Evolutionary conservation across 2,797 vertebrate species (phyloP).

Genomic region (Scleropages formosus): DNA sequence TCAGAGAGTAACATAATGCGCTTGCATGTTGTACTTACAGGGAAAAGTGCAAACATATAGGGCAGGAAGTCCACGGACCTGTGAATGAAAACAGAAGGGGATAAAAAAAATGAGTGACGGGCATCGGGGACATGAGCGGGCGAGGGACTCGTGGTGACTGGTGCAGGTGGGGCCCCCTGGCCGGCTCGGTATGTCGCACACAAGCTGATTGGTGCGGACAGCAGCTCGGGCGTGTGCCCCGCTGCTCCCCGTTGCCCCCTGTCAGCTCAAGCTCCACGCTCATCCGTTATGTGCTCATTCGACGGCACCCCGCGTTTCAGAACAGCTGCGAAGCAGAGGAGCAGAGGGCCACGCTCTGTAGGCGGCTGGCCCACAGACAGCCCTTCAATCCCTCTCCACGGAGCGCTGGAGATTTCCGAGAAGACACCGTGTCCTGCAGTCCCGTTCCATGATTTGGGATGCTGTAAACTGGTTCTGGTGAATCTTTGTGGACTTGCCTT

Average conservation of each 20-base stretch:
- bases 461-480: too few relatives aligned
- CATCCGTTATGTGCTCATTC: constrained; percentile 69
- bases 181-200: constrained; percentile 19
- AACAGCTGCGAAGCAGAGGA: constrained; percentile 64
- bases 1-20: too few relatives aligned
- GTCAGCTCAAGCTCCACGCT: constrained; percentile 62
- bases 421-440: not conserved
- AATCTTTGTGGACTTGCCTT: too few relatives aligned
- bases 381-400: constrained; percentile 41
- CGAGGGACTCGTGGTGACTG: too few relatives aligned
- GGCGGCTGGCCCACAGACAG: constrained; percentile 58
- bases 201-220: constrained; percentile 27
- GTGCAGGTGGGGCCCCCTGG: too few relatives aligned
- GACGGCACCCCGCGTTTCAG: constrained; percentile 49
- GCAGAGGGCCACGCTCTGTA: constrained; percentile 45
- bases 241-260: constrained; percentile 51
- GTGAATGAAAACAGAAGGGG: constrained; percentile 36
- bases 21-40: constrained; percentile 86
- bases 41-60: constrained; percentile 78
- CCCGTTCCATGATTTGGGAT: too few relatives aligned
- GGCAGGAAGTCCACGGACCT: constrained; percentile 86
- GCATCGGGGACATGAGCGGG: too few relatives aligned
- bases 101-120: constrained; percentile 15
- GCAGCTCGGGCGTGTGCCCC: not conserved
- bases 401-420: not conserved